phyloP scores from a whole-genome alignment of 1,140 invertebrate genomes.

The Drosophila saltans region DNA sequence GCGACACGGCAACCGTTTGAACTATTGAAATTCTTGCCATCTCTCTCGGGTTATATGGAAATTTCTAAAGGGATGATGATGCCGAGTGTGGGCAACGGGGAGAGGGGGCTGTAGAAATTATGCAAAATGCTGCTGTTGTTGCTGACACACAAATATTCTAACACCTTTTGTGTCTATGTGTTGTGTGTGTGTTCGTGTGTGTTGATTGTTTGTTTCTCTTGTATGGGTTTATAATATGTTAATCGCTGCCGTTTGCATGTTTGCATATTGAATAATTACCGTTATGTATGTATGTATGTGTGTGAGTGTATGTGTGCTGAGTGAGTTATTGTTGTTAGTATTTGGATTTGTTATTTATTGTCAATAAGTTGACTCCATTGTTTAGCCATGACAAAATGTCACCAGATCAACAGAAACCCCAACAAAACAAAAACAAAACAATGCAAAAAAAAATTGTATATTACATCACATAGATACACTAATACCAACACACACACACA shows the following conservation, averaged over 20 bases:
- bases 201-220: constrained; percentile 56
- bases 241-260: constrained; percentile 79
- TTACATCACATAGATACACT: constrained; percentile 14
- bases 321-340: constrained; percentile 30
- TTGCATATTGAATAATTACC: constrained; percentile 80
- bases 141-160: constrained; percentile 37
- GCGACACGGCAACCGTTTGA: constrained; percentile 61
- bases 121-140: constrained; percentile 59
- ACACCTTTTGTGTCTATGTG: constrained; percentile 44
- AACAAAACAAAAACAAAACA: neutral
- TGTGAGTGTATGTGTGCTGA: constrained; percentile 20
- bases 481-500: constrained; percentile 17
- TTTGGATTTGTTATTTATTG: constrained; percentile 42
- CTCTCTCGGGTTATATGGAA: constrained; percentile 62
- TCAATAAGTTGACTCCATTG: constrained; percentile 41
- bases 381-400: constrained; percentile 47
- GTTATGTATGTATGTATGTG: constrained; percentile 46
- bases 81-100: neutral
- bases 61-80: constrained; percentile 31
- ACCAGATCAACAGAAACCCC: constrained; percentile 32
- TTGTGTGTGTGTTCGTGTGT: constrained; percentile 16
- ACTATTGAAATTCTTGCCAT: constrained; percentile 64
- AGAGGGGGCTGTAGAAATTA: constrained; percentile 50
- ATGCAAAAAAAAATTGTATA: constrained; percentile 4
- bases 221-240: constrained; percentile 76